These are phyloP conservation scores for Mesorhabditis spiculigera DNA, from an alignment of 2,888 invertebrate genomes.

Conservation along the genomic window DNA sequence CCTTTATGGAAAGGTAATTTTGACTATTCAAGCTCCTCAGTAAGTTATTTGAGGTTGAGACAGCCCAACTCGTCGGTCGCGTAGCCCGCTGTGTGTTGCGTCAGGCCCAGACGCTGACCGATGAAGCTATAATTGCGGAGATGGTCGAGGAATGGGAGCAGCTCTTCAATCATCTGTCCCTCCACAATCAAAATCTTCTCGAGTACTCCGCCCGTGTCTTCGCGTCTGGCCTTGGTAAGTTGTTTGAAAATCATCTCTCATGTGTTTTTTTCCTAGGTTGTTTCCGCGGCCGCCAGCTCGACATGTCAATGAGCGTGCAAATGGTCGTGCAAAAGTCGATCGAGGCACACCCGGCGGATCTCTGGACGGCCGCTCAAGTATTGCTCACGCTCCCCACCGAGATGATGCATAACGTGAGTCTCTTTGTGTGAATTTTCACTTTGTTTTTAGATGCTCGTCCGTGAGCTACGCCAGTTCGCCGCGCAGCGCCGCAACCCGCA, in stretches of 20 bases:
- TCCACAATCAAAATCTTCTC: constrained; percentile 32
- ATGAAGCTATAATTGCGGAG: constrained; percentile 7
- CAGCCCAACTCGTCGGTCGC: background rate
- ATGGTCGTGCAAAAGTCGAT: constrained; percentile 14
- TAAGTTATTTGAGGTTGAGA: background rate
- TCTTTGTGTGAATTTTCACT: background rate
- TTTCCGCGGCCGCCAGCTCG: background rate
- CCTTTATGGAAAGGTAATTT: constrained; percentile 17
- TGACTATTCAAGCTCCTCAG: background rate
- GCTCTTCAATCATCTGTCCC: constrained; percentile 23
- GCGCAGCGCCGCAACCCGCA: constrained; percentile 12
- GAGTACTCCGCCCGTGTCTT: constrained; percentile 33
- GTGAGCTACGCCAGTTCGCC: background rate
- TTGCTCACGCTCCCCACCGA: background rate
- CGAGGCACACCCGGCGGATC: constrained; percentile 18
- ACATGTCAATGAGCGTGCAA: background rate
- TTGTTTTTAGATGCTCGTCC: background rate
- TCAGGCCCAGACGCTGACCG: background rate
- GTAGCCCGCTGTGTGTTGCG: background rate
- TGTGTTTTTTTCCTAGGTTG: constrained; percentile 8
- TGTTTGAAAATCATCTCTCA: constrained; percentile 1
- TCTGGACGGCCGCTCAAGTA: constrained; percentile 9
- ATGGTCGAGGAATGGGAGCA: constrained; percentile 28
- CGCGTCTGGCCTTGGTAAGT: constrained; percentile 31
- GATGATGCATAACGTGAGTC: background rate